Conservation (phyloP, 2,797 vertebrate genomes). For the Oreortyx pictus region DNA sequence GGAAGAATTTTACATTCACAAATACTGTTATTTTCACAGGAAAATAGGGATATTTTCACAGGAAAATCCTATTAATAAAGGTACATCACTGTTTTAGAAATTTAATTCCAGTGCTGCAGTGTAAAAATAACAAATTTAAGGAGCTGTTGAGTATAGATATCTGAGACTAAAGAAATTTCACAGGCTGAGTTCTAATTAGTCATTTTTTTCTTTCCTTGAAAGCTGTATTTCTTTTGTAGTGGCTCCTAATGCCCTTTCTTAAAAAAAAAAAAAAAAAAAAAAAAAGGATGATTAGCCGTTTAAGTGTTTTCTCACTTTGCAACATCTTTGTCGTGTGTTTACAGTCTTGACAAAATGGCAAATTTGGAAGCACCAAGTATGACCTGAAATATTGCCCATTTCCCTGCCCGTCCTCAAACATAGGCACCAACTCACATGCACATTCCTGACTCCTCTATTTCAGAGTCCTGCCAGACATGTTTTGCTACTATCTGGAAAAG, state of each 20-base stretch:
- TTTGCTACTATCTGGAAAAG: neutral
- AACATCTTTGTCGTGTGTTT: neutral
- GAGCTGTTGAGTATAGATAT: neutral
- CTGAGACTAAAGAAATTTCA: neutral
- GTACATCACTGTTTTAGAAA: neutral
- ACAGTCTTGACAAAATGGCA: neutral
- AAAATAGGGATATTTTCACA: neutral
- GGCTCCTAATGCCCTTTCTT: neutral
- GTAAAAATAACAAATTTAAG: neutral
- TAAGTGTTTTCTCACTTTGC: neutral
- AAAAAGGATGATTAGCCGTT: neutral
- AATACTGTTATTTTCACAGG: neutral
- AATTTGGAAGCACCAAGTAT: neutral
- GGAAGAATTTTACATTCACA: rapidly evolving
- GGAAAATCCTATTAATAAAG: neutral
- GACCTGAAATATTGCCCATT: neutral
- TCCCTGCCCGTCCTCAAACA: neutral
- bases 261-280: neutral
- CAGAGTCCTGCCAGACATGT: neutral
- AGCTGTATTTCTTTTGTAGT: neutral
- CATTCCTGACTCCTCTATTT: neutral
- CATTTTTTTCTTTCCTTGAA: neutral
- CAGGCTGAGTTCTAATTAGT: neutral
- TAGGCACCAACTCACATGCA: neutral
- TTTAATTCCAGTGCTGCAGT: neutral